Conservation (phyloP, 2,113 vertebrate genomes). For the Syrmaticus mikado region DNA sequence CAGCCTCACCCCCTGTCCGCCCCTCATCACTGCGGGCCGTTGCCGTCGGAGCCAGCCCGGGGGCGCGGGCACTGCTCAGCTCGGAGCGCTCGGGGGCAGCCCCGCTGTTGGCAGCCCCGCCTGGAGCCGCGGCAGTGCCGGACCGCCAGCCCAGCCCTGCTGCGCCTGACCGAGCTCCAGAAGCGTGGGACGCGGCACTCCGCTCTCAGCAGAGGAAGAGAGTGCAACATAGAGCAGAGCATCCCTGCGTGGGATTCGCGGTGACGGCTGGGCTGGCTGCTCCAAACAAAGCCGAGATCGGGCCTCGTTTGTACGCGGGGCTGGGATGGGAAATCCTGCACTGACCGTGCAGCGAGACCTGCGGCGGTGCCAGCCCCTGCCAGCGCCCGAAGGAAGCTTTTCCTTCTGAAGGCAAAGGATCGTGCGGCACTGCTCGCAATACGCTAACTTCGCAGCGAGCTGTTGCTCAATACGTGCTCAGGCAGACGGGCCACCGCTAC, state of each 20-base stretch:
- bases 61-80: too few relatives aligned
- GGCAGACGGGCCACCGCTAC: conserved; percentile 18
- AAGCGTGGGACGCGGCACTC: neutral
- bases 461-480: conserved; percentile 33
- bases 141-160: accelerated
- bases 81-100: too few relatives aligned
- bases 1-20: too few relatives aligned
- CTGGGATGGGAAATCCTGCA: neutral
- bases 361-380: neutral
- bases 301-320: neutral
- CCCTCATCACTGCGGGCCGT: too few relatives aligned
- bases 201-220: neutral
- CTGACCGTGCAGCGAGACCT: neutral
- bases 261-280: neutral
- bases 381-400: neutral
- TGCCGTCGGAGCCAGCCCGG: too few relatives aligned
- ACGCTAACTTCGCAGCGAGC: neutral
- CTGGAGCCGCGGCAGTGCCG: accelerated
- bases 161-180: neutral
- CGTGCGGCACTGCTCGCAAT: neutral
- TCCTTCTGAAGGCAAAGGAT: conserved; percentile 14
- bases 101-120: neutral
- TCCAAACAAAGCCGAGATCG: conserved; percentile 7
- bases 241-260: neutral
- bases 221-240: neutral